Percentiles rank a stretch among this genome's conserved stretches.
Evolutionary conservation across 2,113 vertebrate genomes (phyloP).

Genomic region (Limanda limanda): DNA sequence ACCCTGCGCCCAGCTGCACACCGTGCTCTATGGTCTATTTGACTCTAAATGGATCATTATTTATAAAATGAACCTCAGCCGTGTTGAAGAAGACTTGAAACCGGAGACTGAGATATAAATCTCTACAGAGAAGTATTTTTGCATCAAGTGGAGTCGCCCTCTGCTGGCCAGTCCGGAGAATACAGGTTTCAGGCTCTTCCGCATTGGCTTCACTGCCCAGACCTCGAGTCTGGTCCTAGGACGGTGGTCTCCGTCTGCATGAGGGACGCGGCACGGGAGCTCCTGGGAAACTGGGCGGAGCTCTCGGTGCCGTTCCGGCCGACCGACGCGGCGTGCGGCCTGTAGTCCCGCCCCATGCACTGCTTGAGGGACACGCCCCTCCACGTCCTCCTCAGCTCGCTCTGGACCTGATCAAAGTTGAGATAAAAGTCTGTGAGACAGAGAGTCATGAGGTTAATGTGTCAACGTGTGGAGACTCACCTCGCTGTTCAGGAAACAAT

Average conservation of each 20-base stretch:
- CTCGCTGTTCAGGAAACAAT: constrained; percentile 94
- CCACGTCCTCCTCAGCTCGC: constrained; percentile 91
- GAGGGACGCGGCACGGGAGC: constrained; percentile 87
- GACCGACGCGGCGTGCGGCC: constrained; percentile 78
- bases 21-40: too few species aligned
- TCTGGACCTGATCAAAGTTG: constrained; percentile 83
- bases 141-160: too few species aligned
- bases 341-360: constrained; percentile 80
- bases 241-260: constrained; percentile 91
- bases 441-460: background rate
- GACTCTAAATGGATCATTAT: too few species aligned
- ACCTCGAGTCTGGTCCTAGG: constrained; percentile 74
- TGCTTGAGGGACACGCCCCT: constrained; percentile 81
- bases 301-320: constrained; percentile 85
- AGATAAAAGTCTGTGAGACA: background rate
- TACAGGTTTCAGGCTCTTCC: background rate
- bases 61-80: background rate
- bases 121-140: too few species aligned
- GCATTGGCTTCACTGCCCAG: background rate
- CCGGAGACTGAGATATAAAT: too few species aligned
- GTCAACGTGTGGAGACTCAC: constrained; percentile 72
- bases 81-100: background rate
- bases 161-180: background rate
- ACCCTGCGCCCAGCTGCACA: background rate
- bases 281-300: constrained; percentile 75